Evolutionary conservation across 2,113 vertebrate genomes (phyloP), one percentile per base, ranked within the genome.

Genomic region (Amphiprion percula): DNA sequence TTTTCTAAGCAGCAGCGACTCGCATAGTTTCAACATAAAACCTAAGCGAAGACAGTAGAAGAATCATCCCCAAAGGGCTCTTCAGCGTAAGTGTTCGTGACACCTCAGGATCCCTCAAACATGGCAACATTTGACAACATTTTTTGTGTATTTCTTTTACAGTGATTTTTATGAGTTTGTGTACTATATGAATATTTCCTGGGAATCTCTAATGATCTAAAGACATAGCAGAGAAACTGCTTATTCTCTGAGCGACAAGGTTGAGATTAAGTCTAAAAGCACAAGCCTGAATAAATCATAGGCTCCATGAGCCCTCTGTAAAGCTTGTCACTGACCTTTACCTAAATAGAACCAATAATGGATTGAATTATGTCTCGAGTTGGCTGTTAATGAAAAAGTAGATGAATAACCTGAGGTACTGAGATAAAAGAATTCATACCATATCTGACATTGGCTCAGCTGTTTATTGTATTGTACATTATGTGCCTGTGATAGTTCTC

Each of bases 1-100:
- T 73, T 72, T 66, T 46, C n/a, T 12, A 56, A 80, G 79, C 67
- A 83, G 69, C 50, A 33, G 61, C 58, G 66, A 77, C 65, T 71
- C 23, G 10, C 64, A 82, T 75, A 78, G 74, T 73, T 65, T 82
- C 41, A 82, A 56, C 50, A 79, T 74, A 76, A 60, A 50, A 24
- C 74, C 63, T 21, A 78, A 69, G 37, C 67, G 47, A 86, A 56
- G 68, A 68, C 60, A 65, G 37, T 17, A n/a, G 49, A 60, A 50
- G 64, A 55, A 74, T 67, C 28, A 1, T 61, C 74, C 86, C 80
- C 72, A 82, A 87, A 90, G 87, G 72, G 68, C 79, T 70, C 46
- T 71, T 78, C 6, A 26, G 46, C 59, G 33, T 83, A 86, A 87
- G 58, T 66, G 77, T 52, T 62, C 46, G 37, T 70, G 58, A 87